phyloP scores from a whole-genome alignment of 2,797 vertebrate genomes.

The Phyllotis vaccarum region DNA sequence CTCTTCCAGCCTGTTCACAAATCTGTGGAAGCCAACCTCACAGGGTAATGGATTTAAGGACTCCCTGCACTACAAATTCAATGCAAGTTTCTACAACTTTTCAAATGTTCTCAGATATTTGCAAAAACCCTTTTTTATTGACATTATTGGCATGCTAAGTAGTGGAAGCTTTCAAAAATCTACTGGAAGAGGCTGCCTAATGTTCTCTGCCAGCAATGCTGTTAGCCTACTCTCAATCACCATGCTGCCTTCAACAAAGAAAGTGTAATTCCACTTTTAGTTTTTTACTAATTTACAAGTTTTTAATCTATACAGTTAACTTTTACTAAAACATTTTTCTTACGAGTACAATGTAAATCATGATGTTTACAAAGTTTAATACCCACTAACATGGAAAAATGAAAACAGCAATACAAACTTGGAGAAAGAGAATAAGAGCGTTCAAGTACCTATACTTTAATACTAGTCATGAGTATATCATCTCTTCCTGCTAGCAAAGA shows the following conservation, averaged over 20 bases:
- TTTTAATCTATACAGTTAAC: neutral
- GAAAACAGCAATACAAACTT: constrained; percentile 15
- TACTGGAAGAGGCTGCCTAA: constrained; percentile 18
- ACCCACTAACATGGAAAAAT: neutral
- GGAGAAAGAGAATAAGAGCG: neutral
- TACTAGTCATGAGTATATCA: neutral
- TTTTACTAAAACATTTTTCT: constrained; percentile 23
- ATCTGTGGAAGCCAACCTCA: constrained; percentile 4
- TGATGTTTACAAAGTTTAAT: constrained; percentile 39
- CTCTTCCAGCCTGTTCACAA: constrained; percentile 1
- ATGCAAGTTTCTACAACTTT: constrained; percentile 45
- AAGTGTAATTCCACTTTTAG: neutral
- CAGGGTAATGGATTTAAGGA: neutral
- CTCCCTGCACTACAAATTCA: constrained; percentile 52
- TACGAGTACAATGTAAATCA: neutral
- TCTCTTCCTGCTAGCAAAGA: constrained; percentile 24
- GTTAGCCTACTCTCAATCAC: neutral
- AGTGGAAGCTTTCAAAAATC: constrained; percentile 18
- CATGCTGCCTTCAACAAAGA: constrained; percentile 44
- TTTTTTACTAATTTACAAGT: constrained; percentile 33
- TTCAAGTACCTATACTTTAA: neutral
- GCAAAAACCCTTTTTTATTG: neutral
- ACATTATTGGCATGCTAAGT: constrained; percentile 64
- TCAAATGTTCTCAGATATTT: constrained; percentile 16
- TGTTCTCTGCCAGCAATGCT: constrained; percentile 11